These are phyloP conservation scores for Calameuta pallipes DNA, from an alignment of 2,888 invertebrate species.

Conservation along the genomic window DNA sequence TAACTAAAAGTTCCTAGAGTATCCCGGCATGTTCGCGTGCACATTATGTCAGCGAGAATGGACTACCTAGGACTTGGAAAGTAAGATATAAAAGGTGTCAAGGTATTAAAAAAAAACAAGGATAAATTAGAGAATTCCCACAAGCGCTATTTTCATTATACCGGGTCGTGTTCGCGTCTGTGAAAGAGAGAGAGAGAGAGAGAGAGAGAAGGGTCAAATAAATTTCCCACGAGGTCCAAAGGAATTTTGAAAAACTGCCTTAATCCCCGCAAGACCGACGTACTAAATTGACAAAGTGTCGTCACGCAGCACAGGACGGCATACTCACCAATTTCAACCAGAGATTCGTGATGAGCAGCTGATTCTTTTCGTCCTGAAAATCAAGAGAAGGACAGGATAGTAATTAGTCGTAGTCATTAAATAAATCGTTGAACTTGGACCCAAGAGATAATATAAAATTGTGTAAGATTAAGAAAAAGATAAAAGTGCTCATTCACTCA, in stretches of 20 bases:
- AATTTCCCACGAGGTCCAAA: background rate
- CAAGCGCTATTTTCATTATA: background rate
- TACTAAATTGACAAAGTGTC: too few relatives aligned
- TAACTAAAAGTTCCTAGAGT: background rate
- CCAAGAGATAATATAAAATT: background rate
- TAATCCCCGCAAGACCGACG: background rate
- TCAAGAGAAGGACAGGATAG: constrained; percentile 36
- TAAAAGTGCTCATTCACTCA: background rate
- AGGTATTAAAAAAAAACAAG: background rate
- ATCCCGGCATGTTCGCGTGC: background rate
- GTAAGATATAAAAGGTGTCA: background rate
- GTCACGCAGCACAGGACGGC: too few relatives aligned
- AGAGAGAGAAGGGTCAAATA: background rate
- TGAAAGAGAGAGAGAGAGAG: too few relatives aligned
- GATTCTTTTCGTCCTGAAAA: constrained; percentile 96
- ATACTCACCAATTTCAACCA: constrained; percentile 95
- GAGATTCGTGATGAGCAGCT: constrained; percentile 95
- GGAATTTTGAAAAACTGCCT: background rate
- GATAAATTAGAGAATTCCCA: background rate
- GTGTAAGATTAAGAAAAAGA: background rate
- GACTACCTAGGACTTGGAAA: background rate
- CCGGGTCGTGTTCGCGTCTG: too few relatives aligned
- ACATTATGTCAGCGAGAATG: background rate
- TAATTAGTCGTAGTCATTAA: background rate
- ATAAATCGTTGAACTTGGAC: background rate